These are phyloP conservation scores for Nyleta sp. DNA, from an alignment of 2,888 invertebrate genomes.

Conservation along the genomic window DNA sequence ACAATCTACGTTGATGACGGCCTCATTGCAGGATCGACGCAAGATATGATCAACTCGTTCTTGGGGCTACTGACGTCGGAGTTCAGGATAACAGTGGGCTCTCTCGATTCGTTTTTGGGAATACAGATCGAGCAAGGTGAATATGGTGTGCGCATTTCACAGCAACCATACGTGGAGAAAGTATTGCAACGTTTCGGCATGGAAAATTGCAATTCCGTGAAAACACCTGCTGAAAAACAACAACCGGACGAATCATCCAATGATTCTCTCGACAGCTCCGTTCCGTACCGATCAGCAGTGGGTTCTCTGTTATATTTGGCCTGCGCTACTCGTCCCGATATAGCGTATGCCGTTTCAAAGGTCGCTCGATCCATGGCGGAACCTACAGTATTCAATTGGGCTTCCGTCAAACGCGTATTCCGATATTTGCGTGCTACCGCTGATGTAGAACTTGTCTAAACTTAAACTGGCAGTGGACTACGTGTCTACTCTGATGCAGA, in stretches of 20 bases:
- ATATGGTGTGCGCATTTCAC: constrained; percentile 60
- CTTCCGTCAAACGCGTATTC: constrained; percentile 42
- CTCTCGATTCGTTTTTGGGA: constrained; percentile 65
- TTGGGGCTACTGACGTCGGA: constrained; percentile 33
- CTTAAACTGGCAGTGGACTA: constrained; percentile 7
- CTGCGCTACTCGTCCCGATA: constrained; percentile 65
- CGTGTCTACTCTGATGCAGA: constrained; percentile 21
- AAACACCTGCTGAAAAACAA: constrained; percentile 50
- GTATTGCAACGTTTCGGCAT: constrained; percentile 47
- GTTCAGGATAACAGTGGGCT: constrained; percentile 61
- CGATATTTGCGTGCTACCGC: constrained; percentile 28
- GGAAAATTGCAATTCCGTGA: constrained; percentile 52
- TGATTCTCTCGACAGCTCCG: constrained; percentile 43
- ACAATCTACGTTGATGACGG: constrained; percentile 69
- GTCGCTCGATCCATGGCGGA: constrained; percentile 56
- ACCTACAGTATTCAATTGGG: constrained; percentile 20
- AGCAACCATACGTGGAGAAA: constrained; percentile 59
- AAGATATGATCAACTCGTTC: constrained; percentile 21
- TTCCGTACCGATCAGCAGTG: constrained; percentile 52
- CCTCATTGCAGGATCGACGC: constrained; percentile 55
- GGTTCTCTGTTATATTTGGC: constrained; percentile 59
- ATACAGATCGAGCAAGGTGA: constrained; percentile 65
- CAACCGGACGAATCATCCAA: constrained; percentile 20
- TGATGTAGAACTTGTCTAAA: constrained; percentile 23
- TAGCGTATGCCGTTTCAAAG: constrained; percentile 66